These are phyloP conservation scores for Micromussa lordhowensis DNA, from an alignment of 92 coral and sea anemone species.

Conservation along the genomic window DNA sequence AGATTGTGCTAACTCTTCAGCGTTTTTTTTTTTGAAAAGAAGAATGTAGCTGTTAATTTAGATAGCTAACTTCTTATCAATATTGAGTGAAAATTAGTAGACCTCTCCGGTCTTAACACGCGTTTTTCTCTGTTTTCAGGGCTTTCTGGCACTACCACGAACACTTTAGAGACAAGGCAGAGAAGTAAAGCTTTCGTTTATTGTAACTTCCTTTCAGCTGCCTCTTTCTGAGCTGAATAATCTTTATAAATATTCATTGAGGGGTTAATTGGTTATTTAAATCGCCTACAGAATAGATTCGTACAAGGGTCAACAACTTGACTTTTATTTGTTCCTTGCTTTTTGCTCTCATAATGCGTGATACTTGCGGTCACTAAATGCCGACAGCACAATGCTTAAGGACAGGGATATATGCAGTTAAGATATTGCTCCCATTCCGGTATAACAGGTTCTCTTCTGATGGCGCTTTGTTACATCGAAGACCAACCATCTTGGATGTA, in stretches of 20 bases:
- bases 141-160: conserved; percentile 93
- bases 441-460: neutral
- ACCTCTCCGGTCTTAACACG: neutral
- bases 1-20: conserved; percentile 2
- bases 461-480: conserved; percentile 20
- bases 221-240: neutral
- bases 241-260: conserved; percentile 60
- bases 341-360: neutral
- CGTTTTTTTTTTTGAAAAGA: conserved; percentile 17
- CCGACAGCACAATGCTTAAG: neutral
- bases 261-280: neutral
- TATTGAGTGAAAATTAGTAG: conserved; percentile 16
- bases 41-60: conserved; percentile 20
- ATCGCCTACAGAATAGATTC: conserved; percentile 9
- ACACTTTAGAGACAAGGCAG: conserved; percentile 93
- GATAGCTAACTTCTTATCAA: neutral
- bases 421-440: neutral
- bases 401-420: neutral
- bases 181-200: conserved; percentile 67
- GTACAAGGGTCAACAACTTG: conserved; percentile 20
- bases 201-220: conserved; percentile 39
- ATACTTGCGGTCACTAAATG: neutral
- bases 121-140: conserved; percentile 46
- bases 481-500: conserved; percentile 68
- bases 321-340: neutral